Evolutionary conservation across 2,797 vertebrate genomes (phyloP), one percentile per base, ranked within the genome.

Genomic region (Coregonus suidteri): DNA sequence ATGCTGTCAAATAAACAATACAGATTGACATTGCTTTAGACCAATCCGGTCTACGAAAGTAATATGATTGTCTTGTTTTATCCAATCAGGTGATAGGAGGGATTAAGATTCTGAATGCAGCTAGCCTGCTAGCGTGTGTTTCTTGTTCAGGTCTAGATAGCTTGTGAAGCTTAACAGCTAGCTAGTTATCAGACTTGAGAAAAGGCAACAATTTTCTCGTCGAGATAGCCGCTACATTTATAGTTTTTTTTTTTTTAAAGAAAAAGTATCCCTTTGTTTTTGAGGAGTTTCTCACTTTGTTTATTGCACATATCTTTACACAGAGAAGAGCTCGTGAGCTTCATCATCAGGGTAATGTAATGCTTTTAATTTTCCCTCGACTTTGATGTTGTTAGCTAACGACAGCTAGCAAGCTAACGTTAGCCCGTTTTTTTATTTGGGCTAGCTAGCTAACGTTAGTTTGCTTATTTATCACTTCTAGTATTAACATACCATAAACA

Each of bases 61-160:
- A 15, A 4, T 15, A 11, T 4, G 5, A 62, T 15, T 25, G 56
- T 4, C 9, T 18, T 3, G 3, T 34, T 68, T 71, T 78, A 11
- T 85, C 91, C 92, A 91, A 91, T 93, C 87, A 81, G 41, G 6
- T 37, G 7, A 25, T n/a, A 30, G 90, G 91, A 0, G 84, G 86
- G 85, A 74, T 67, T 79, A 80, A 75, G 77, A 15, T 71, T 53
- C 4, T 11, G 51, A 74, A 85, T 84, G 84, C 82, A 81, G 70
- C 80, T 71, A 88, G 41, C 88, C 89, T 0, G 85, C 86, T 83
- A 81, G 82, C 74, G 75, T 78, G 81, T 76, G 41, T 87, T 78
- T 75, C 85, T 69, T 75, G 37, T 89, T 87, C 87, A 88, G 85
- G 85, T 88, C 91, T 76, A 89, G 82, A 91, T 78, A 92, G 79